phyloP scores from a whole-genome alignment of 2,113 vertebrate genomes.

The Pedetes capensis region DNA sequence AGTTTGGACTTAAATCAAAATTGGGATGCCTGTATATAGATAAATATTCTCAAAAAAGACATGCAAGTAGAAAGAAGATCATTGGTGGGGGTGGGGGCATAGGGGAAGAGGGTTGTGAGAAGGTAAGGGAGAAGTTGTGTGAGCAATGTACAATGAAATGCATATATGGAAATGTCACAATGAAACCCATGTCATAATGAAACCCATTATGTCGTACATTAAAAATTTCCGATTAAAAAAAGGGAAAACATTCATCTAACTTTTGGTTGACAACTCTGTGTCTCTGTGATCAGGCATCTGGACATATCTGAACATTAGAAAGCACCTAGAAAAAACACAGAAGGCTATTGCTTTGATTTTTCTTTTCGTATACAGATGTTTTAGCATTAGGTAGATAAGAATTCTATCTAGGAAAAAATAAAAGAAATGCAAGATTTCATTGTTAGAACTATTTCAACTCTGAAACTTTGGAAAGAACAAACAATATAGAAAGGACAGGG shows the following conservation, averaged over 20 bases:
- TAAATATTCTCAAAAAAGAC: no score
- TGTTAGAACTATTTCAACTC: not conserved
- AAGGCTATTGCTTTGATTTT: not conserved
- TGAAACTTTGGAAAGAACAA: slow-evolving; percentile 2
- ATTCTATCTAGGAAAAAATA: not conserved
- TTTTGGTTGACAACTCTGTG: not conserved
- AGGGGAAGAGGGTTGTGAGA: no score
- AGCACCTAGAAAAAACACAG: not conserved
- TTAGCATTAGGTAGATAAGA: not conserved
- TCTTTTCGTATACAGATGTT: not conserved
- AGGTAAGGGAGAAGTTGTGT: no score
- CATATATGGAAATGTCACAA: no score
- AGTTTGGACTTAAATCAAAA: no score
- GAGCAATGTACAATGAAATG: no score
- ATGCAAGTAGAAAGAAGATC: no score
- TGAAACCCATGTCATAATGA: no score
- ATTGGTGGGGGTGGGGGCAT: no score
- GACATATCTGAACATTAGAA: slow-evolving; percentile 1
- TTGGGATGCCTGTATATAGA: no score
- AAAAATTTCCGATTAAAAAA: no score
- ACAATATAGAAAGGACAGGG: not conserved
- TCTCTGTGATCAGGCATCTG: not conserved
- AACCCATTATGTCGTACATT: no score
- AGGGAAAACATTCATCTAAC: not conserved
- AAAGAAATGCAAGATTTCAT: slow-evolving; percentile 1